A percentile compares a stretch with the other conserved stretches of the same genome.
These are phyloP conservation scores for Macquaria ambigua DNA, from an alignment of 2,113 vertebrate species.

Conservation along the genomic window DNA sequence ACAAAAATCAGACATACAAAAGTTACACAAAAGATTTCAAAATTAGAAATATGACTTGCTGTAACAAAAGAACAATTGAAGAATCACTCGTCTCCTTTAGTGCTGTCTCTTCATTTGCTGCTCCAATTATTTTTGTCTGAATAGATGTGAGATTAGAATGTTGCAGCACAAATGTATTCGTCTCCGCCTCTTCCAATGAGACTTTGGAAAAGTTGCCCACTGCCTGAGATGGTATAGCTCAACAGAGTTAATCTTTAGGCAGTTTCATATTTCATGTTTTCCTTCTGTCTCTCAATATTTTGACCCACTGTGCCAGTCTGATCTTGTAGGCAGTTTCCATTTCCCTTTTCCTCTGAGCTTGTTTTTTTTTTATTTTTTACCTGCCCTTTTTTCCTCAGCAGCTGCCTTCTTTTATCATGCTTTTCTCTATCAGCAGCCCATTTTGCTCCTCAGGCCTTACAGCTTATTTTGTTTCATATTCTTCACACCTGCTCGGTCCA, in stretches of 20 bases:
- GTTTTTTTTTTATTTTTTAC: conserved; percentile 10
- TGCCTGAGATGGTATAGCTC: conserved; percentile 18
- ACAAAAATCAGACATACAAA: not conserved
- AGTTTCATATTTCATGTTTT: conserved; percentile 30
- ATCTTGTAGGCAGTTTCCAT: conserved; percentile 47
- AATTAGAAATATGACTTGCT: not conserved
- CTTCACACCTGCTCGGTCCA: conserved; percentile 55
- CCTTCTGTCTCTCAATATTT: conserved; percentile 36
- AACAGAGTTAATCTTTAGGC: conserved; percentile 1
- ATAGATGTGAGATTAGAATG: too few species aligned
- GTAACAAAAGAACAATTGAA: conserved; percentile 14
- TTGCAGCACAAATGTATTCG: not conserved
- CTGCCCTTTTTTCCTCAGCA: conserved; percentile 36
- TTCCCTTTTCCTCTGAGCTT: conserved; percentile 45
- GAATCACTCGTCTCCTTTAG: not conserved
- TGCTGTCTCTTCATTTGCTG: conserved; percentile 7
- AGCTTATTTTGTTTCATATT: conserved; percentile 61
- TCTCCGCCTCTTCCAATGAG: conserved; percentile 11
- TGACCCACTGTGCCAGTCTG: conserved; percentile 18
- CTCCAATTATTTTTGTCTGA: not conserved
- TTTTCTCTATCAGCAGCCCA: conserved; percentile 35
- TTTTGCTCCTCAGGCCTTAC: conserved; percentile 45
- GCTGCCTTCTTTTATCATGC: conserved; percentile 59
- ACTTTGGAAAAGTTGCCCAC: conserved; percentile 10
- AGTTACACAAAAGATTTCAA: not conserved